A percentile compares a stretch with the other conserved stretches of the same genome.
Evolutionary conservation across 2,888 invertebrate genomes (phyloP).

Genomic region (Drosophila setosimentum): DNA sequence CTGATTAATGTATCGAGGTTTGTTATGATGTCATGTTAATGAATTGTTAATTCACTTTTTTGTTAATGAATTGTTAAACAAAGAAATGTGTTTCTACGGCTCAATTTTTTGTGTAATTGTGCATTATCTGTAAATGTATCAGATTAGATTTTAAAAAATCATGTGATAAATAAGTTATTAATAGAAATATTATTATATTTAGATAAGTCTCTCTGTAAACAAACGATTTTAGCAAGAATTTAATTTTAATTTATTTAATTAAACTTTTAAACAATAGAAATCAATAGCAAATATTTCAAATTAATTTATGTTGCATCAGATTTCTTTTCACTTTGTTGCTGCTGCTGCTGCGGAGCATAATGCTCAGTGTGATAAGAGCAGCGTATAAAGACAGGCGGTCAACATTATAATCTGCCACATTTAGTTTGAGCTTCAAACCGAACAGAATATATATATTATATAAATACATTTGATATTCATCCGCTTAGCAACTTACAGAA

Average conservation of each 20-base stretch:
- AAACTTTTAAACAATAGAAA: background rate
- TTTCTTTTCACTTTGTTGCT: slow-evolving; percentile 38
- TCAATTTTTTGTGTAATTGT: no score
- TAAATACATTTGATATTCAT: slow-evolving; percentile 33
- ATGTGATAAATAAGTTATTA: background rate
- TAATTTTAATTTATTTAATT: no score
- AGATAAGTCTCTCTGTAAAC: background rate
- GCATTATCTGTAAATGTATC: no score
- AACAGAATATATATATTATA: slow-evolving; percentile 36
- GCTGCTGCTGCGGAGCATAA: slow-evolving; percentile 19
- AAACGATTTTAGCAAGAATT: no score
- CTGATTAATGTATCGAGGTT: background rate
- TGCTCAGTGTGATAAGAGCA: slow-evolving; percentile 57
- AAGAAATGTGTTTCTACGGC: no score
- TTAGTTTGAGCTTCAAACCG: slow-evolving; percentile 15
- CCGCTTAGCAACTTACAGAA: slow-evolving; percentile 11
- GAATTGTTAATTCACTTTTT: background rate
- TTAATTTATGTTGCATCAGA: slow-evolving; percentile 3
- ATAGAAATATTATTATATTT: background rate
- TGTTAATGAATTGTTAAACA: background rate
- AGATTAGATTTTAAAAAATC: background rate
- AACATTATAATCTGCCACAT: slow-evolving; percentile 30
- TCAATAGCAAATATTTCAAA: background rate
- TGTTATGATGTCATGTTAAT: background rate
- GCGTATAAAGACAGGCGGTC: slow-evolving; percentile 64